Conservation (phyloP, 2,113 vertebrate genomes). For the Gallinago jamesoni region DNA sequence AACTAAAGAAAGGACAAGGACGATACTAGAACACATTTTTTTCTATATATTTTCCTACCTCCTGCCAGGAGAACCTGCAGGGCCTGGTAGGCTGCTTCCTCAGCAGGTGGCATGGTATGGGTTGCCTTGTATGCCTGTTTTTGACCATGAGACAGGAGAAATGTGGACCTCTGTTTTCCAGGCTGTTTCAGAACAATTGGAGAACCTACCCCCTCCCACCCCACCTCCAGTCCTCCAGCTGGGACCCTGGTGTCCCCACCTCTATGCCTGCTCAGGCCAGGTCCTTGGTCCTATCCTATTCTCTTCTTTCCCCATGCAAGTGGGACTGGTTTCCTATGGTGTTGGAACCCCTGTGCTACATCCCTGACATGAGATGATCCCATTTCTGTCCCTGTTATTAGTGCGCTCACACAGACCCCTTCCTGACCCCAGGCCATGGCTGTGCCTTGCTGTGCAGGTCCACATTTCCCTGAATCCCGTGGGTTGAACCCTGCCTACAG, state of each 20-base stretch:
- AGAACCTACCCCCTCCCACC: background rate
- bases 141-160: background rate
- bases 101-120: accelerated
- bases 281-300: background rate
- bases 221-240: background rate
- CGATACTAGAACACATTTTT: background rate
- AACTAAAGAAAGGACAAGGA: background rate
- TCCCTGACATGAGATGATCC: background rate
- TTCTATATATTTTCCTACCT: background rate
- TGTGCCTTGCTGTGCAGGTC: background rate
- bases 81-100: background rate
- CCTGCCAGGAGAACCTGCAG: background rate
- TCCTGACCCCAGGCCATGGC: background rate
- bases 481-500: background rate
- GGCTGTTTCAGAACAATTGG: background rate
- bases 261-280: background rate
- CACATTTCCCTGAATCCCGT: accelerated
- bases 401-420: background rate
- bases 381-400: background rate
- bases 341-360: accelerated
- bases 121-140: background rate
- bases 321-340: background rate
- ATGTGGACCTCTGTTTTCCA: background rate
- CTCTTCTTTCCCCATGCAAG: background rate
- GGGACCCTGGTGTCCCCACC: background rate